Evolutionary conservation across 1,140 invertebrate genomes (phyloP).

Genomic region (Amyelois transitella): DNA sequence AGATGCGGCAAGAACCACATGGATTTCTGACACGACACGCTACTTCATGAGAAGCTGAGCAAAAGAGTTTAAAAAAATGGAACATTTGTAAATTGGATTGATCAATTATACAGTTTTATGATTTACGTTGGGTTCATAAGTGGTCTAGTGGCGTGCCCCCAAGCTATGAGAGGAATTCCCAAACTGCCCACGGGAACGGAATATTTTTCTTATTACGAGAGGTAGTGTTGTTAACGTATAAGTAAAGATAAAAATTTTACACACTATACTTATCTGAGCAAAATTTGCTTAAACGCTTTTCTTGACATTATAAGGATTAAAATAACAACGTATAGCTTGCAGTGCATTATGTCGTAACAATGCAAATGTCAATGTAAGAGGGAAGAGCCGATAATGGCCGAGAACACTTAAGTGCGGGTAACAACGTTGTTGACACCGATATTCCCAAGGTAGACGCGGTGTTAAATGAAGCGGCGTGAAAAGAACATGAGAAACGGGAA

Average conservation of each 20-base stretch:
- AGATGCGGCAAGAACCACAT: conserved; percentile 16
- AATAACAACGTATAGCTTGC: not conserved
- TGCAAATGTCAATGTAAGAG: not conserved
- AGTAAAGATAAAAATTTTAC: too few relatives aligned
- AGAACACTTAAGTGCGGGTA: not conserved
- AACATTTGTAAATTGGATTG: not conserved
- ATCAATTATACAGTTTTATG: too few relatives aligned
- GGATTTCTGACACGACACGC: not conserved
- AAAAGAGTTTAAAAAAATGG: not conserved
- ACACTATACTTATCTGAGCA: too few relatives aligned
- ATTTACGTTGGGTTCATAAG: too few relatives aligned
- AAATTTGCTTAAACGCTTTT: too few relatives aligned
- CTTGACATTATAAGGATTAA: not conserved
- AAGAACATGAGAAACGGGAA: not conserved
- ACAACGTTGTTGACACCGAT: not conserved
- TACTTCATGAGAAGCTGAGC: not conserved
- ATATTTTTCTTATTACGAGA: too few relatives aligned
- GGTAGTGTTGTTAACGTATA: too few relatives aligned
- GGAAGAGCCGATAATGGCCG: not conserved
- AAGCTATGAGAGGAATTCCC: too few relatives aligned
- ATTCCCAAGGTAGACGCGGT: not conserved
- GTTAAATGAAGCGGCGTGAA: not conserved
- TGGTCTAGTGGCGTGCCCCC: too few relatives aligned
- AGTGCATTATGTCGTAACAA: not conserved
- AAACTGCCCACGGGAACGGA: too few relatives aligned